phyloP scores from a whole-genome alignment of 2,888 invertebrate species.

The Glyphotaelius pellucidus region DNA sequence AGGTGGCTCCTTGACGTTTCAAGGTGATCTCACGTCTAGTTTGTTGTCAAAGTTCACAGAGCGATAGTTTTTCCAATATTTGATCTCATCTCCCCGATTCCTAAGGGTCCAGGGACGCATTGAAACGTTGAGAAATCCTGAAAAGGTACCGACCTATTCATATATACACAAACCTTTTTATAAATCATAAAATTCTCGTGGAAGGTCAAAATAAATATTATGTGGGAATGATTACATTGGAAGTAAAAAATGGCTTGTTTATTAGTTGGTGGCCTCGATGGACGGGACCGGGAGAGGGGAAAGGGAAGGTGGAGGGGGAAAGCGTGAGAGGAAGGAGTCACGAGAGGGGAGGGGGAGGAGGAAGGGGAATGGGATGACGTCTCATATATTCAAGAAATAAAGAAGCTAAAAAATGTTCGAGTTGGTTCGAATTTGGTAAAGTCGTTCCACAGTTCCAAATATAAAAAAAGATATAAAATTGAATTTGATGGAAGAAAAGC shows the following conservation, averaged over 20 bases:
- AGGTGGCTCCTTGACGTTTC: not conserved
- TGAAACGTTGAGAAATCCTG: not conserved
- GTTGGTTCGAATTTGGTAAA: no score
- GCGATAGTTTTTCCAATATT: not conserved
- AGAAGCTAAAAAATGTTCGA: no score
- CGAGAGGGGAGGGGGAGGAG: no score
- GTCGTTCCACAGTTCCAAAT: no score
- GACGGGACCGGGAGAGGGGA: no score
- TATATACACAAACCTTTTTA: not conserved
- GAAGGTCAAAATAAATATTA: not conserved
- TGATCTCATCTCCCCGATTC: not conserved
- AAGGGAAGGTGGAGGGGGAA: no score
- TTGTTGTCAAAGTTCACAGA: not conserved
- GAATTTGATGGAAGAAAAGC: no score
- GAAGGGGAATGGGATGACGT: no score
- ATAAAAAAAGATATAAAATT: no score
- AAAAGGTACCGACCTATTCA: not conserved
- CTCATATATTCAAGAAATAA: no score
- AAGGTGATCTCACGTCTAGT: not conserved
- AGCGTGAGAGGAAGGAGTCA: no score
- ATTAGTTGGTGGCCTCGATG: no score
- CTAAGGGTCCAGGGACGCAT: not conserved
- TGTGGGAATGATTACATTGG: not conserved
- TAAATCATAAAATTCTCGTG: not conserved
- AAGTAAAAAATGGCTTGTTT: not conserved